Evolutionary conservation across 1,140 invertebrate species (phyloP).

Genomic region (Drosophila ambigua): DNA sequence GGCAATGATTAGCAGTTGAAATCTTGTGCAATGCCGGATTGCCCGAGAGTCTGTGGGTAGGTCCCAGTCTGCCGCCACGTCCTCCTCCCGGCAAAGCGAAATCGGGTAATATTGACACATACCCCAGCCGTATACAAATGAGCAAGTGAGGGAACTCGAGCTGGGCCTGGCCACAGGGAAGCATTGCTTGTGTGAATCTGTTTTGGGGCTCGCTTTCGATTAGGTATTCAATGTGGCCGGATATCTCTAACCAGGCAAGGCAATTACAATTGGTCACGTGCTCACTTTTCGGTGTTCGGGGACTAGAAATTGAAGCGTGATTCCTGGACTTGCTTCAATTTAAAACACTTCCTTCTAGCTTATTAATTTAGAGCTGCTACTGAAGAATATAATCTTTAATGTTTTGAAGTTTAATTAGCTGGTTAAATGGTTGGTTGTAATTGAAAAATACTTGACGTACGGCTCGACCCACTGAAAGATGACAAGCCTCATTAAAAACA

Average conservation of each 20-base stretch:
- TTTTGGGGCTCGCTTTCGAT: conserved; percentile 11
- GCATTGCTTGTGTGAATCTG: conserved; percentile 5
- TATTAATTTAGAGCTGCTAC: too few relatives aligned
- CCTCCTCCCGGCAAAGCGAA: not conserved
- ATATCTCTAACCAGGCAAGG: conserved; percentile 8
- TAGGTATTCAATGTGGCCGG: conserved; percentile 18
- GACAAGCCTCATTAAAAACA: too few relatives aligned
- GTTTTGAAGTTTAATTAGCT: too few relatives aligned
- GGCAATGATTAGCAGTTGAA: conserved; percentile 20
- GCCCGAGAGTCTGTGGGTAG: conserved; percentile 11
- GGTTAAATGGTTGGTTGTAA: too few relatives aligned
- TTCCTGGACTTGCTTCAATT: too few relatives aligned
- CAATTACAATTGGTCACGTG: conserved; percentile 19
- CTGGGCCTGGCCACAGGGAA: not conserved
- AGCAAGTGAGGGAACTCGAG: conserved; percentile 2
- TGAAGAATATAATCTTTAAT: too few relatives aligned
- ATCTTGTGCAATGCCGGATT: conserved; percentile 16
- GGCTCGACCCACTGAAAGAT: too few relatives aligned
- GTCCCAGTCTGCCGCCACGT: not conserved
- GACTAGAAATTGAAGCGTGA: too few relatives aligned
- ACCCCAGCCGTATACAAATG: conserved; percentile 10
- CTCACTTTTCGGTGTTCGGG: too few relatives aligned
- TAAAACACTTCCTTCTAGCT: too few relatives aligned
- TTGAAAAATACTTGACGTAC: too few relatives aligned
- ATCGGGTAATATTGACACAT: conserved; percentile 15